Percentiles rank a stretch among this genome's conserved stretches.
Conservation (phyloP, 2,797 vertebrate species). For the Miichthys miiuy region DNA sequence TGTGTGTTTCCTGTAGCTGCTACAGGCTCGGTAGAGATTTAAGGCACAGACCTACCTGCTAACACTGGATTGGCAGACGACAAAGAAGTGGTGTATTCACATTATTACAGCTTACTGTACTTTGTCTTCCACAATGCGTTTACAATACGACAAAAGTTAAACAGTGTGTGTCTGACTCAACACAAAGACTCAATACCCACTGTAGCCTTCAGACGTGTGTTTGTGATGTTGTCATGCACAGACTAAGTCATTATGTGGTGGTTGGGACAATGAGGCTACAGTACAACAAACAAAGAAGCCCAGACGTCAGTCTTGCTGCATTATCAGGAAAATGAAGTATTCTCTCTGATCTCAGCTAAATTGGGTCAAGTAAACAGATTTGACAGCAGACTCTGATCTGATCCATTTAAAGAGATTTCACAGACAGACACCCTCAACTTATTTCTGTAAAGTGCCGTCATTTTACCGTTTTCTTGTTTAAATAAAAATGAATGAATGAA, state of each 20-base stretch:
- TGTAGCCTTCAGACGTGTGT: neutral
- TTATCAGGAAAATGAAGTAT: conserved; percentile 22
- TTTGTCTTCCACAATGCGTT: no score
- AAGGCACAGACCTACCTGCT: neutral
- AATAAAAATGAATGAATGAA: conserved; percentile 8
- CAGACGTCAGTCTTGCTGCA: conserved; percentile 5
- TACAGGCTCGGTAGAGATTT: neutral
- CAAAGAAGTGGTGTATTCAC: neutral
- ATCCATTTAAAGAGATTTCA: conserved; percentile 31
- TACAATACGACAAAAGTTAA: neutral
- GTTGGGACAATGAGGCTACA: neutral
- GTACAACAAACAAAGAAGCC: no score
- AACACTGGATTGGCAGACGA: neutral
- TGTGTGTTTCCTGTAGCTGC: conserved; percentile 16
- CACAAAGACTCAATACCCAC: no score
- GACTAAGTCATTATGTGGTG: neutral
- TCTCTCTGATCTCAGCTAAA: conserved; percentile 41
- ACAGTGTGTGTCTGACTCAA: no score
- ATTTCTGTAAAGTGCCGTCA: neutral
- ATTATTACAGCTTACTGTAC: no score
- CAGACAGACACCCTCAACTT: neutral
- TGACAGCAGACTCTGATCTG: conserved; percentile 20
- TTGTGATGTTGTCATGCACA: neutral
- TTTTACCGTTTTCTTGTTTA: neutral
- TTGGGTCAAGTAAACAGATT: conserved; percentile 45